Percentiles rank a stretch among this genome's conserved stretches.
phyloP scores from a whole-genome alignment of 1,140 invertebrate species.

The Littorina saxatilis region DNA sequence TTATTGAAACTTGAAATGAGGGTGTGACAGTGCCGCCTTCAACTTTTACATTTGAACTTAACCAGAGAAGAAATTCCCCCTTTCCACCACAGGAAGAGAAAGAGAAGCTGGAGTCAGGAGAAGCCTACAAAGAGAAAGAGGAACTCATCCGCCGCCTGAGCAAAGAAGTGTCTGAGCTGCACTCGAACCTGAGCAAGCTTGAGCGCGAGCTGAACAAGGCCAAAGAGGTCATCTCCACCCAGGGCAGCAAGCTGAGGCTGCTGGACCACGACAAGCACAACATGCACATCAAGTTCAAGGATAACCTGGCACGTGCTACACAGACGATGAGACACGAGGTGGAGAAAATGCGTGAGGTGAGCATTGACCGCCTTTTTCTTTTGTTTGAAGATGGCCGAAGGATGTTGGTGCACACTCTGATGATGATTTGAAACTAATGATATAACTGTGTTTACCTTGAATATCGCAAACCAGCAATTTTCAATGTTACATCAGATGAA shows the following conservation, averaged over 20 bases:
- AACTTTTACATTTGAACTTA: no score
- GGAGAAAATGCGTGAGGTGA: conserved; percentile 58
- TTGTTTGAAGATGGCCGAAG: no score
- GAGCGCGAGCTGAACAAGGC: conserved; percentile 59
- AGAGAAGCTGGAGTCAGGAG: conserved; percentile 28
- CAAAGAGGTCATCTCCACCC: conserved; percentile 54
- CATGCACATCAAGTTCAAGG: conserved; percentile 59
- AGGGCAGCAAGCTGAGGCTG: conserved; percentile 53
- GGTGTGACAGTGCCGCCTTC: no score
- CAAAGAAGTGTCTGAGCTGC: conserved; percentile 48
- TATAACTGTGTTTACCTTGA: no score
- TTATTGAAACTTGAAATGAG: no score
- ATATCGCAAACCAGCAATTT: no score
- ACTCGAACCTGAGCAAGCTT: conserved; percentile 49
- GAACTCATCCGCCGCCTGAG: conserved; percentile 12
- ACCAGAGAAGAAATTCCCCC: no score
- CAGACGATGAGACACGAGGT: conserved; percentile 57
- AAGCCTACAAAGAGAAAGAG: conserved; percentile 30
- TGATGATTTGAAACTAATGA: no score
- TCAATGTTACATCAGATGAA: no score
- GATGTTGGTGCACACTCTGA: no score
- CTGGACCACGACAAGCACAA: conserved; percentile 59
- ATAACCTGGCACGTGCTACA: conserved; percentile 53
- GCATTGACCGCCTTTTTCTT: no score
- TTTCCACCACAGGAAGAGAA: conserved; percentile 36